Percentiles rank a stretch among this genome's conserved stretches.
Conservation (phyloP, 2,888 invertebrate genomes). For the Lapara coniferarum region DNA sequence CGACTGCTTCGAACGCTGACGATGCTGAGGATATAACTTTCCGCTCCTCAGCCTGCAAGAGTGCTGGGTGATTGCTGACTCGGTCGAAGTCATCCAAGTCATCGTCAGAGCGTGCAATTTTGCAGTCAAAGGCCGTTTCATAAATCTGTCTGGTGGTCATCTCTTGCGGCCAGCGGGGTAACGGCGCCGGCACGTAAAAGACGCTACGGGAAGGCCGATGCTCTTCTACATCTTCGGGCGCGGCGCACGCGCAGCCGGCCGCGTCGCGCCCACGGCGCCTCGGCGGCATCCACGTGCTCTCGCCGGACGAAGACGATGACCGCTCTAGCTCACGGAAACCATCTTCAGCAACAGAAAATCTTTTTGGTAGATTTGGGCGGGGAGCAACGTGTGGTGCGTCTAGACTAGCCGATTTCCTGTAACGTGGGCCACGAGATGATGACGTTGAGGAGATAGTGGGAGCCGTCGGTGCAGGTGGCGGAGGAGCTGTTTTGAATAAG, state of each 20-base stretch:
- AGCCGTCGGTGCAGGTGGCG: conserved; percentile 76
- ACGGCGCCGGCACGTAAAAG: conserved; percentile 87
- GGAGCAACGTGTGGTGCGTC: conserved; percentile 88
- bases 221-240: conserved; percentile 87
- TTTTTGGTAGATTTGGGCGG: conserved; percentile 84
- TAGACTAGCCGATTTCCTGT: conserved; percentile 89
- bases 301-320: conserved; percentile 82
- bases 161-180: conserved; percentile 85
- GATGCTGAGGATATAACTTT: conserved; percentile 79
- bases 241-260: conserved; percentile 89
- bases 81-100: conserved; percentile 92
- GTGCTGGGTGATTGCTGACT: conserved; percentile 90
- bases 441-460: conserved; percentile 73
- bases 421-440: conserved; percentile 81
- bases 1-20: conserved; percentile 79
- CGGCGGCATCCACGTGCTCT: conserved; percentile 88
- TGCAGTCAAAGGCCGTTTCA: conserved; percentile 95
- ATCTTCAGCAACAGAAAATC: conserved; percentile 88
- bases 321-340: conserved; percentile 84
- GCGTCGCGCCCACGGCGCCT: conserved; percentile 86
- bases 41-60: conserved; percentile 83
- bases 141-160: conserved; percentile 89
- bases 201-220: conserved; percentile 86
- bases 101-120: conserved; percentile 91
- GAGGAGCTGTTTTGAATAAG: conserved; percentile 83